Evolutionary conservation across 2,797 vertebrate genomes (phyloP).

Genomic region (Rousettus madagascariensis): DNA sequence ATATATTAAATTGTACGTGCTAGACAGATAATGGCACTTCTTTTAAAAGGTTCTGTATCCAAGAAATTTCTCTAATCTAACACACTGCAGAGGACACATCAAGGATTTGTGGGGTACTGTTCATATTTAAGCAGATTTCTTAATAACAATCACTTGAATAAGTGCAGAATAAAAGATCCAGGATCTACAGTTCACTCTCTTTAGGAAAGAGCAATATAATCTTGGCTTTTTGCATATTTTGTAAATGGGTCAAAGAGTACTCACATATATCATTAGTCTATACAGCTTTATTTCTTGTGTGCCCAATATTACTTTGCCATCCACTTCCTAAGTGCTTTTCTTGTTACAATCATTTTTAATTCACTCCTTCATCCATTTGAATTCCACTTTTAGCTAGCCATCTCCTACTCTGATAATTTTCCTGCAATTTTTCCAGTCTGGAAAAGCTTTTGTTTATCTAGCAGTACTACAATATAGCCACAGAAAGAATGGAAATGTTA

Average conservation of each 20-base stretch:
- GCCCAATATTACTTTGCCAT: not conserved
- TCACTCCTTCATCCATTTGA: not conserved
- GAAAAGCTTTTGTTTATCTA: slow-evolving; percentile 13
- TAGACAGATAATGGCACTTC: not conserved
- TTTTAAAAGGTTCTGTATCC: not conserved
- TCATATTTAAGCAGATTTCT: not conserved
- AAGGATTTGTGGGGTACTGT: not conserved
- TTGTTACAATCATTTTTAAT: not conserved
- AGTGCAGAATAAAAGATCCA: not conserved
- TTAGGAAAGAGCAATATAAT: not conserved
- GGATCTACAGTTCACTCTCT: not conserved
- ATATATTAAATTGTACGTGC: not conserved
- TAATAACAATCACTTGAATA: not conserved
- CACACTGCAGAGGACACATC: not conserved
- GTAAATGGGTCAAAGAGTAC: not conserved
- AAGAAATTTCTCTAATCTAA: not conserved
- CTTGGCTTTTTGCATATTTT: not conserved
- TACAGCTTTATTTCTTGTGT: not conserved
- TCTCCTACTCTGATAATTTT: not conserved
- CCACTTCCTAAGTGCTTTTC: not conserved
- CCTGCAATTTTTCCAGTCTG: not conserved
- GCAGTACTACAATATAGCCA: not conserved
- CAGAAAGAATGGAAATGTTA: not conserved
- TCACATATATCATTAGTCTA: not conserved
- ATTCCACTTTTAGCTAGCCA: not conserved